A percentile compares a stretch with the other conserved stretches of the same genome.
Conservation (phyloP, 2,888 invertebrate genomes). For the Caenorhabditis afra region DNA sequence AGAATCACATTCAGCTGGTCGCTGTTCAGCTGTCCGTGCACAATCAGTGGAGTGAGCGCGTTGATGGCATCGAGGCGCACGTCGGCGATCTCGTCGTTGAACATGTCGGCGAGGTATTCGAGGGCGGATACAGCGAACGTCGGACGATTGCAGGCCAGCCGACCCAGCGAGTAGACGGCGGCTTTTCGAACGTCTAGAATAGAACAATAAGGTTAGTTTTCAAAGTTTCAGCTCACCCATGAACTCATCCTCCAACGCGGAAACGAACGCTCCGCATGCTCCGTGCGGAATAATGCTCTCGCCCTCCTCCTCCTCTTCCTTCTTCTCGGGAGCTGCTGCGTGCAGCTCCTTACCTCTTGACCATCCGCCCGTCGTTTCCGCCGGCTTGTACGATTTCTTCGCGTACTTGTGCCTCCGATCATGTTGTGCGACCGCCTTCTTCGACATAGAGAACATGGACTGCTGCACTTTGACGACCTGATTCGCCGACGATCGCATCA, state of each 20-base stretch:
- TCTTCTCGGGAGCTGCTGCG: conserved; percentile 46
- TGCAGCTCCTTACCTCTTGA: conserved; percentile 65
- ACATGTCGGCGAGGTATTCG: conserved; percentile 99
- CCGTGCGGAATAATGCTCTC: conserved; percentile 91
- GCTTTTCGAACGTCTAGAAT: conserved; percentile 91
- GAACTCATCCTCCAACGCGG: conserved; percentile 97
- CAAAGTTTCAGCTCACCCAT: conserved; percentile 84
- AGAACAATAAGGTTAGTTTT: neutral
- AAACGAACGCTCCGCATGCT: conserved; percentile 97
- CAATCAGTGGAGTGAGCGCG: conserved; percentile 91
- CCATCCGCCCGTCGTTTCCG: conserved; percentile 50
- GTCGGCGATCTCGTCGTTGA: conserved; percentile 98
- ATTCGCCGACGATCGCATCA: conserved; percentile 91
- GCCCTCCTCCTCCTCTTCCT: conserved; percentile 83
- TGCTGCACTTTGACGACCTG: conserved; percentile 53
- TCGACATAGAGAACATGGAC: conserved; percentile 50
- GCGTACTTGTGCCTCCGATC: conserved; percentile 47
- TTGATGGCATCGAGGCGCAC: conserved; percentile 90
- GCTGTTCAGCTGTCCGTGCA: conserved; percentile 91
- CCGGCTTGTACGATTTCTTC: conserved; percentile 30
- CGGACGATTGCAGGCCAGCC: conserved; percentile 89
- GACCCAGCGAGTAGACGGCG: conserved; percentile 93
- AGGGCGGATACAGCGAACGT: conserved; percentile 87
- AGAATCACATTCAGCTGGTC: conserved; percentile 97
- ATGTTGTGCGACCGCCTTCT: conserved; percentile 6